phyloP scores from a whole-genome alignment of 2,888 invertebrate genomes.

The Cristatella mucedo region DNA sequence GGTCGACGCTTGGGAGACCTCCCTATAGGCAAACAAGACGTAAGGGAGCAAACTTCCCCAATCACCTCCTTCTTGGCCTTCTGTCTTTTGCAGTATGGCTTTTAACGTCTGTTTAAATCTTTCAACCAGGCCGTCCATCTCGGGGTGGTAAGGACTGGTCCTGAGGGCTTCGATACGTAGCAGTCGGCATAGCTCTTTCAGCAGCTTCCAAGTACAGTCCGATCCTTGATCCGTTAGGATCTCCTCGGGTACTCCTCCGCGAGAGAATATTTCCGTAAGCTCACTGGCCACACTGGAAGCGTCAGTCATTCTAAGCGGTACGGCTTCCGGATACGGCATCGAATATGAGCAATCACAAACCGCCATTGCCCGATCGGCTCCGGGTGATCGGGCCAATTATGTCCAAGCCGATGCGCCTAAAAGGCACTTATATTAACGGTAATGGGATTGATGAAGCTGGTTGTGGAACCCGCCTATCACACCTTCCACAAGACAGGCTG shows the following conservation, averaged over 20 bases:
- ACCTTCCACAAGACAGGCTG: too few relatives aligned
- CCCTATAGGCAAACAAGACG: conserved; percentile 15
- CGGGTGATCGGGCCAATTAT: too few relatives aligned
- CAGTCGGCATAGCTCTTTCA: conserved; percentile 12
- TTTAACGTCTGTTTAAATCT: conserved; percentile 15
- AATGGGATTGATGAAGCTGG: too few relatives aligned
- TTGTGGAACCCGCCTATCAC: too few relatives aligned
- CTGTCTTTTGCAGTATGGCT: conserved; percentile 14
- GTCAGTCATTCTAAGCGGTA: conserved; percentile 14
- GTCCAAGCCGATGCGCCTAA: too few relatives aligned
- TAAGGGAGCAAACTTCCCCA: conserved; percentile 16
- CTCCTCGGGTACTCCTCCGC: conserved; percentile 14
- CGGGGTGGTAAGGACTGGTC: conserved; percentile 14
- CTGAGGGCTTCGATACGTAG: conserved; percentile 12
- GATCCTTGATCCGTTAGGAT: conserved; percentile 14
- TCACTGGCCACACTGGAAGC: conserved; percentile 15
- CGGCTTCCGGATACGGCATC: conserved; percentile 17
- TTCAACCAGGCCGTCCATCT: conserved; percentile 14
- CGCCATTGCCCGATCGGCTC: too few relatives aligned
- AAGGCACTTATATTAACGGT: too few relatives aligned
- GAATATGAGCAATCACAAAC: too few relatives aligned
- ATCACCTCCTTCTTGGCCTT: conserved; percentile 12
- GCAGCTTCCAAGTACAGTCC: conserved; percentile 14
- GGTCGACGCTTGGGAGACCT: conserved; percentile 13
- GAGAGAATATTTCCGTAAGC: conserved; percentile 12